phyloP scores from a whole-genome alignment of 2,888 invertebrate species.

The Pterostichus madidus region DNA sequence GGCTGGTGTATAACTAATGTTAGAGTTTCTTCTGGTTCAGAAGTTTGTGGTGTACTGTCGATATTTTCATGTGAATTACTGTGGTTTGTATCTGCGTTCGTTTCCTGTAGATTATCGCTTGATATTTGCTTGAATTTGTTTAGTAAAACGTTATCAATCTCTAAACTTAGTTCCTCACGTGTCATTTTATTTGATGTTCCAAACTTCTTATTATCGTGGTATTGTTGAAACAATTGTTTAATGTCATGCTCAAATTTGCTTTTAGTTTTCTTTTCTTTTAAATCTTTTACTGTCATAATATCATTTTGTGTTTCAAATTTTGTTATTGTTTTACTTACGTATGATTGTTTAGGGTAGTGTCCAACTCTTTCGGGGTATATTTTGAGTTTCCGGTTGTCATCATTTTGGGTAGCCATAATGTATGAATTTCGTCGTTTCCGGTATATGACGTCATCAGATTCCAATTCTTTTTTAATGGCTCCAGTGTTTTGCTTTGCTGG shows the following conservation, averaged over 20 bases:
- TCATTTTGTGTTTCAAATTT: conserved; percentile 39
- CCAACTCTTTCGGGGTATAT: not conserved
- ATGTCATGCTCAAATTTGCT: conserved; percentile 18
- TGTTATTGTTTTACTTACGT: conserved; percentile 47
- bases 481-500: conserved; percentile 3
- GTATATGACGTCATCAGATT: conserved; percentile 20
- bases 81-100: not conserved
- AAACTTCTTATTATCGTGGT: conserved; percentile 39
- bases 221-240: conserved; percentile 23
- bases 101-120: conserved; percentile 15
- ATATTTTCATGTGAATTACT: conserved; percentile 13
- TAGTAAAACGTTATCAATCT: conserved; percentile 41
- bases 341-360: conserved; percentile 6
- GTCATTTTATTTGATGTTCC: conserved; percentile 31
- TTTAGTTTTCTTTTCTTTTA: not conserved
- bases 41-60: conserved; percentile 18
- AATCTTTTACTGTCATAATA: not conserved
- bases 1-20: not conserved
- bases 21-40: not conserved
- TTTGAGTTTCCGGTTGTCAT: conserved; percentile 27
- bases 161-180: conserved; percentile 20
- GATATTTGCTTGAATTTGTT: conserved; percentile 33
- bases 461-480: conserved; percentile 19
- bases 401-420: conserved; percentile 34
- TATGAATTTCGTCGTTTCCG: conserved; percentile 50